Evolutionary conservation across 2,888 invertebrate genomes (phyloP).

Genomic region (Dryomyza anilis): DNA sequence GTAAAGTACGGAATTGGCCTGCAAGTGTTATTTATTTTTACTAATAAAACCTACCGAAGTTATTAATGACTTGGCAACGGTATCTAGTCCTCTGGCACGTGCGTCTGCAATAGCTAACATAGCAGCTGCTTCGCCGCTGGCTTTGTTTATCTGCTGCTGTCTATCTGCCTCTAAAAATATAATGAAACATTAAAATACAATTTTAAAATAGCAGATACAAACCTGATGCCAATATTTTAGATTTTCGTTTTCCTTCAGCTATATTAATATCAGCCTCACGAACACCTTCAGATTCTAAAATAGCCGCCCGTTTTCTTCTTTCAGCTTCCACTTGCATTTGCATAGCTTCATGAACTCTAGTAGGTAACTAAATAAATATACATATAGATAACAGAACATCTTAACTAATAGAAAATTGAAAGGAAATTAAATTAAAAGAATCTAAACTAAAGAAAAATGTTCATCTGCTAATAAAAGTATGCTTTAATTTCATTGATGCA

Average conservation of each 20-base stretch:
- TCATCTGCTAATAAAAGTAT: too few relatives aligned
- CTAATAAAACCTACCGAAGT: too few relatives aligned
- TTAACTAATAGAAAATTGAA: too few relatives aligned
- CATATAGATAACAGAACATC: too few relatives aligned
- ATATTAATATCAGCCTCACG: slow-evolving; percentile 94
- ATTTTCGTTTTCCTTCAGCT: slow-evolving; percentile 92
- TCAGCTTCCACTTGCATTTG: slow-evolving; percentile 99
- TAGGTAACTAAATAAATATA: slow-evolving; percentile 76
- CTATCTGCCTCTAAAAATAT: slow-evolving; percentile 80
- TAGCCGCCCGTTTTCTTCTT: slow-evolving; percentile 91
- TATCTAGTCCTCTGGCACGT: slow-evolving; percentile 79
- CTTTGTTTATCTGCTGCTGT: slow-evolving; percentile 93
- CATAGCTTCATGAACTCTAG: slow-evolving; percentile 97
- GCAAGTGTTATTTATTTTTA: too few relatives aligned
- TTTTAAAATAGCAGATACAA: slow-evolving; percentile 30
- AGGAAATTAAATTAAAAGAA: too few relatives aligned
- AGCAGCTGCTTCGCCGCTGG: slow-evolving; percentile 89
- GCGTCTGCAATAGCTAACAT: slow-evolving; percentile 91
- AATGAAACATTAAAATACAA: not conserved
- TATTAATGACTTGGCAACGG: slow-evolving; percentile 71
- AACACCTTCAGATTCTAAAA: slow-evolving; percentile 95
- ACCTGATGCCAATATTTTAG: slow-evolving; percentile 91
- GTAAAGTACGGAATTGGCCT: too few relatives aligned
- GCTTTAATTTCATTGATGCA: too few relatives aligned
- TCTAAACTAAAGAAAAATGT: too few relatives aligned